phyloP scores from a whole-genome alignment of 2,888 invertebrate species.

The Cerastoderma edule region DNA sequence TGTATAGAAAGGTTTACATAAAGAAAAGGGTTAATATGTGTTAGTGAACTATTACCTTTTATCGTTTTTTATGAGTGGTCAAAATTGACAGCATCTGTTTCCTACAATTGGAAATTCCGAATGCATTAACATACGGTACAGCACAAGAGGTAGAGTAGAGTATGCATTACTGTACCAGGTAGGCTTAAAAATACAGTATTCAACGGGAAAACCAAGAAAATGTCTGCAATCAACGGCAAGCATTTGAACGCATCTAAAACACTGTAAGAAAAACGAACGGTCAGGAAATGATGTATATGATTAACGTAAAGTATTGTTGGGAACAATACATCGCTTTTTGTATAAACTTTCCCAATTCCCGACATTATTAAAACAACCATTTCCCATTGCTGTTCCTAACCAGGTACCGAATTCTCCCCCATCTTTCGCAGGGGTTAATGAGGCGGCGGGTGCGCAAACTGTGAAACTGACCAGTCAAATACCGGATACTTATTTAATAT shows the following conservation, averaged over 20 bases:
- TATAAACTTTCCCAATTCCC: neutral
- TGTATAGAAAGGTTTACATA: constrained; percentile 15
- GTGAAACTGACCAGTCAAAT: constrained; percentile 21
- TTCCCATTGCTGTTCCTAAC: constrained; percentile 9
- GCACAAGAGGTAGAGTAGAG: neutral
- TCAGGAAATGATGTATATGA: too few relatives aligned
- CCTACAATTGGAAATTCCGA: neutral
- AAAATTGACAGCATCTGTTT: neutral
- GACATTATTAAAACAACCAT: neutral
- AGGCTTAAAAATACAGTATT: too few relatives aligned
- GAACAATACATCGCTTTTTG: too few relatives aligned
- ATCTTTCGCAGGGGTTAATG: constrained; percentile 14
- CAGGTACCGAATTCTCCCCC: neutral
- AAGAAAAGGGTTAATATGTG: neutral
- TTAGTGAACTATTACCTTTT: neutral
- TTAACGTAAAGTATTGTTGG: too few relatives aligned
- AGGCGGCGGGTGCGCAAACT: neutral
- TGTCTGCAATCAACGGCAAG: too few relatives aligned
- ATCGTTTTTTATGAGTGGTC: neutral
- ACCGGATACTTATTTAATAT: constrained; percentile 51
- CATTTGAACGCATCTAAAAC: too few relatives aligned
- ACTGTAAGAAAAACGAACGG: too few relatives aligned
- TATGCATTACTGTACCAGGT: too few relatives aligned
- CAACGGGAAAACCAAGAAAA: too few relatives aligned
- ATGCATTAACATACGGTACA: neutral